phyloP scores from a whole-genome alignment of 2,113 vertebrate species.

The Aleadryas rufinucha region DNA sequence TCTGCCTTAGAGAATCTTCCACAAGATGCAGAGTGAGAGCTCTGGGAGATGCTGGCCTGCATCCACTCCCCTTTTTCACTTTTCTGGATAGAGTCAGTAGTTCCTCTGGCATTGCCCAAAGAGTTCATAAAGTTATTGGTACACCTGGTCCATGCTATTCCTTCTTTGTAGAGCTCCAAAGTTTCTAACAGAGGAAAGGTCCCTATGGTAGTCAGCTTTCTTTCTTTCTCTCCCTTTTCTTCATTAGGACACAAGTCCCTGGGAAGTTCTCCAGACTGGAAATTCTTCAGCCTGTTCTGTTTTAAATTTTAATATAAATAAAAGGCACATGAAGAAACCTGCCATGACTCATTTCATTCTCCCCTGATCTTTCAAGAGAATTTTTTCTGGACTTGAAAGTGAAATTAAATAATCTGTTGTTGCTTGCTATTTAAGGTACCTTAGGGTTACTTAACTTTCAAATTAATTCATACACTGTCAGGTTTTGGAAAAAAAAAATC shows the following conservation, averaged over 20 bases:
- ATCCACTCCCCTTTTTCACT: neutral
- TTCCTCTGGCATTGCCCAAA: neutral
- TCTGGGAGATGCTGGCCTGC: neutral
- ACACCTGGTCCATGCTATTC: neutral
- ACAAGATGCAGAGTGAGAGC: neutral
- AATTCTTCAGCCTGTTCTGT: neutral
- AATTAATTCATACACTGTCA: neutral
- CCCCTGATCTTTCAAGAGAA: neutral
- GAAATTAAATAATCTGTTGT: neutral
- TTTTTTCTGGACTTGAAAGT: neutral
- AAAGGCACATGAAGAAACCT: neutral
- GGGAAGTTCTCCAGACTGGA: neutral
- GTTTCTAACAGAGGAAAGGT: neutral
- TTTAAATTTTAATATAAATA: neutral
- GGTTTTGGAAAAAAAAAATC: neutral
- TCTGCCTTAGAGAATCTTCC: neutral
- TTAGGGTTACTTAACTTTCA: neutral
- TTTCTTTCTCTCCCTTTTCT: neutral
- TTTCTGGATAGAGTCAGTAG: neutral
- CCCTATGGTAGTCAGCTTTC: neutral
- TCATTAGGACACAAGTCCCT: neutral
- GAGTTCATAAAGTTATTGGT: neutral
- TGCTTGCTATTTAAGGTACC: neutral
- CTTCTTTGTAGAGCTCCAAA: neutral
- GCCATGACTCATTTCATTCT: neutral